Evolutionary conservation across 2,888 invertebrate genomes (phyloP).

Genomic region (Eurytoma californica): DNA sequence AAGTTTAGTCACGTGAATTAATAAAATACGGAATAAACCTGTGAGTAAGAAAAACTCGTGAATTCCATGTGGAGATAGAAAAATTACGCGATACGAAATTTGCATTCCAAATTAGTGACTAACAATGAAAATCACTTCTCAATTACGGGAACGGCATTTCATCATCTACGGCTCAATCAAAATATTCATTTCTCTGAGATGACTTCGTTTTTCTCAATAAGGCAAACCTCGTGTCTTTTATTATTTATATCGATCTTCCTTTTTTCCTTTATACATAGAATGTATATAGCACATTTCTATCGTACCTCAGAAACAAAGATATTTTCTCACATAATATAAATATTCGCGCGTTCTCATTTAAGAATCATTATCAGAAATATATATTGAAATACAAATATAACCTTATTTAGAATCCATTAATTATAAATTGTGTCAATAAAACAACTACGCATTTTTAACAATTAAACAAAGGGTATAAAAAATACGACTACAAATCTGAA

Average conservation of each 20-base stretch:
- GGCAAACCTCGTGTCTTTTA: not conserved
- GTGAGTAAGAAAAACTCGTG: not conserved
- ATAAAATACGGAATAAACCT: not conserved
- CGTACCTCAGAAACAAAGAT: conserved; percentile 16
- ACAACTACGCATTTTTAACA: too few species aligned
- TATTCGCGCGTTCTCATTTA: conserved; percentile 12
- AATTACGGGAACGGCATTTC: not conserved
- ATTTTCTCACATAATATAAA: conserved; percentile 22
- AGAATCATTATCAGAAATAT: not conserved
- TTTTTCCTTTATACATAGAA: not conserved
- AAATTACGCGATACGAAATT: not conserved
- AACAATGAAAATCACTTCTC: not conserved
- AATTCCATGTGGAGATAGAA: not conserved
- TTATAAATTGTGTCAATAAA: too few species aligned
- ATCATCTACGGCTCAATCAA: not conserved
- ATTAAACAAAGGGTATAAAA: too few species aligned
- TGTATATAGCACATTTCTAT: not conserved
- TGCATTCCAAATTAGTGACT: not conserved
- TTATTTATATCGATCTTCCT: conserved; percentile 6
- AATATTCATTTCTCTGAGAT: not conserved
- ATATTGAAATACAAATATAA: not conserved
- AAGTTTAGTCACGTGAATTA: not conserved
- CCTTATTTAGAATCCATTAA: too few species aligned
- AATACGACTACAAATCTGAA: too few species aligned
- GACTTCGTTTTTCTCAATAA: not conserved